Conservation (phyloP, 2,797 vertebrate genomes). For the Remorina albescens region DNA sequence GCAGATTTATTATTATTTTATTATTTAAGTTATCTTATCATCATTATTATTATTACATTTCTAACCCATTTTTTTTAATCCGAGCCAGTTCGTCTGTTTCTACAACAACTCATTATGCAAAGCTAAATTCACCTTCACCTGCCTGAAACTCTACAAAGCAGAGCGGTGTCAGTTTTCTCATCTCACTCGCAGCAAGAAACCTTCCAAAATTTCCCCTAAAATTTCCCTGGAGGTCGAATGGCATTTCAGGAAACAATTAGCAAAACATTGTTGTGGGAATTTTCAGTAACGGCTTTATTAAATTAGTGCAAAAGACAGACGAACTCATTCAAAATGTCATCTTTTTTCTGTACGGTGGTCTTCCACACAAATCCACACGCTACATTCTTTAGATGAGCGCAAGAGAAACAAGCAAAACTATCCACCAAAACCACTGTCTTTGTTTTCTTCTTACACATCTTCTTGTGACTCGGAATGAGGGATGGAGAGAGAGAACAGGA, state of each 20-base stretch:
- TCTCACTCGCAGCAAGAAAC: not conserved
- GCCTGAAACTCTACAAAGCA: not conserved
- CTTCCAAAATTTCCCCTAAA: not conserved
- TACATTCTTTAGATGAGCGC: conserved; percentile 73
- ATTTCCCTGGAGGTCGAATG: not conserved
- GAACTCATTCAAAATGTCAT: conserved; percentile 88
- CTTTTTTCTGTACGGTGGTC: conserved; percentile 81
- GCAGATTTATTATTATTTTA: no score
- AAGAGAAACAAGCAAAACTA: conserved; percentile 74
- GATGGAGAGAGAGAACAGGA: conserved; percentile 52
- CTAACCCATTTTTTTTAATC: no score
- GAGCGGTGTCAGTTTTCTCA: not conserved
- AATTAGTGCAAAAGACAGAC: conserved; percentile 92
- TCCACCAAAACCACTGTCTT: conserved; percentile 76
- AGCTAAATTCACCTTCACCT: not conserved
- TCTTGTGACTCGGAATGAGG: conserved; percentile 64
- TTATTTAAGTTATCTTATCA: no score
- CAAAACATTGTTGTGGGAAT: conserved; percentile 71
- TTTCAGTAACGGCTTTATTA: conserved; percentile 91
- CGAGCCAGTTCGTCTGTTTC: not conserved
- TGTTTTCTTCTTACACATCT: conserved; percentile 70
- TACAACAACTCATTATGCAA: not conserved
- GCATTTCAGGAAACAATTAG: conserved; percentile 34
- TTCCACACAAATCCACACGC: conserved; percentile 75
- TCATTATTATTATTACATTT: no score